Base-by-base conservation (phyloP, 2,888 invertebrate genomes). In the Malachius bipustulatus region DNA sequence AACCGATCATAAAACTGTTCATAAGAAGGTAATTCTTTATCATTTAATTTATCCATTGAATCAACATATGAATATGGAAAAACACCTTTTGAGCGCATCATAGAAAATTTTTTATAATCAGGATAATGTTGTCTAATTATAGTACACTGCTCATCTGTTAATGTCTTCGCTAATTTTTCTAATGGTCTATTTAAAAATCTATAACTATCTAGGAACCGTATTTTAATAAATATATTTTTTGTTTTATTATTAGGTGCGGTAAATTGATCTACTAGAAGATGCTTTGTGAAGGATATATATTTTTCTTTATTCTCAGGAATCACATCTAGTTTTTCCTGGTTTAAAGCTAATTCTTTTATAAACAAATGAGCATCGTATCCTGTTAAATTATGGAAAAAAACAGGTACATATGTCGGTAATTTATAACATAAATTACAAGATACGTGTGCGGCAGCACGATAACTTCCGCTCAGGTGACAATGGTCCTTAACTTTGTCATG, bases 61-160 rank as follows among this genome's bases (percentile, higher is more conserved):
- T 49, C 44, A 3, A 57, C 30, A 36, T 52, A 55, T 2, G 56
- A 53, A 40, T 51, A 39, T 45, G 53, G 52, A 38, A 57, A 56
- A 9, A 55, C 42, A 2, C 51, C 51, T 37, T 54, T 55, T 14
- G 43, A 14, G 8, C 29, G 38, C 4, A 49, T n/a, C 4, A 48
- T 32, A 15, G 41, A 11, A 14, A 47, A 38, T 13, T 47, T 30
- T 1, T 33, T 31, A 1, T 14, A 19, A 24, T 26, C n/a, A 6
- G 11, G 6, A 35, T 10, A 39, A 15, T 11, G 29, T 4, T 15
- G 16, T 34, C 34, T 42, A 16, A 24, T 34, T 28, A 19, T 34
- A 10, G 28, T 13, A 11, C 37, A 31, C 26, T 38, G 16, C 12
- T 45, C 31, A 4, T 32, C 15, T 13, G 39, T 27, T 19, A 50